Conservation (phyloP, 2,797 vertebrate genomes). For the Macroramphosus scolopax region DNA sequence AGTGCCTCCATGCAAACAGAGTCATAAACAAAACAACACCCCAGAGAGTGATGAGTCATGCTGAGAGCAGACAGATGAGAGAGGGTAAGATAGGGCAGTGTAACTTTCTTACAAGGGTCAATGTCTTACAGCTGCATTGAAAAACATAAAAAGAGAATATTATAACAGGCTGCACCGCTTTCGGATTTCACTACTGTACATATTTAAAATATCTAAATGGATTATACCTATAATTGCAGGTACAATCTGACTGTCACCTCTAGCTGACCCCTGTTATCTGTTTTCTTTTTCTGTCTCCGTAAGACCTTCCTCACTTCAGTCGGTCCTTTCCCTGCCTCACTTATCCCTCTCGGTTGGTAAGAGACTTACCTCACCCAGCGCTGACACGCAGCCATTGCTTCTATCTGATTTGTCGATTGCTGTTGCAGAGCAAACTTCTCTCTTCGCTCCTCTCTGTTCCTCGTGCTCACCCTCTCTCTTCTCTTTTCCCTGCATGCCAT, state of each 20-base stretch:
- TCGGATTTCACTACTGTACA: no score
- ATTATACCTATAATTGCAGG: no score
- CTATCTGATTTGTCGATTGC: conserved; percentile 56
- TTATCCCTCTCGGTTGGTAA: conserved; percentile 21
- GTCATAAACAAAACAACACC: conserved; percentile 51
- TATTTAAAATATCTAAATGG: no score
- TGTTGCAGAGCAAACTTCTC: conserved; percentile 59
- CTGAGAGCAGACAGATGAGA: conserved; percentile 36
- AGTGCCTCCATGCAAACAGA: conserved; percentile 35
- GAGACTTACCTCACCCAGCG: conserved; percentile 25
- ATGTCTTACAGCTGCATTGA: conserved; percentile 11
- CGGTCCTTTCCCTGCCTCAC: conserved; percentile 3
- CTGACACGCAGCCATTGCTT: conserved; percentile 28
- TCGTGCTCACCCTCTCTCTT: conserved; percentile 1
- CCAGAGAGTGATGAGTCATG: conserved; percentile 59
- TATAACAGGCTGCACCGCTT: no score
- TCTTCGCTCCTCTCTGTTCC: conserved; percentile 12
- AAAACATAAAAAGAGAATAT: background rate
- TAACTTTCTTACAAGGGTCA: no score
- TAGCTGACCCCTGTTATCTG: no score
- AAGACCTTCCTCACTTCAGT: no score
- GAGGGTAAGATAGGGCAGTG: conserved; percentile 26
- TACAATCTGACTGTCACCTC: no score
- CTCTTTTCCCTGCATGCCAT: conserved; percentile 1
- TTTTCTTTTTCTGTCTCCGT: no score